A percentile compares a stretch with the other conserved stretches of the same genome.
Evolutionary conservation across 2,888 invertebrate species (phyloP).

Genomic region (Andrena hattorfiana): DNA sequence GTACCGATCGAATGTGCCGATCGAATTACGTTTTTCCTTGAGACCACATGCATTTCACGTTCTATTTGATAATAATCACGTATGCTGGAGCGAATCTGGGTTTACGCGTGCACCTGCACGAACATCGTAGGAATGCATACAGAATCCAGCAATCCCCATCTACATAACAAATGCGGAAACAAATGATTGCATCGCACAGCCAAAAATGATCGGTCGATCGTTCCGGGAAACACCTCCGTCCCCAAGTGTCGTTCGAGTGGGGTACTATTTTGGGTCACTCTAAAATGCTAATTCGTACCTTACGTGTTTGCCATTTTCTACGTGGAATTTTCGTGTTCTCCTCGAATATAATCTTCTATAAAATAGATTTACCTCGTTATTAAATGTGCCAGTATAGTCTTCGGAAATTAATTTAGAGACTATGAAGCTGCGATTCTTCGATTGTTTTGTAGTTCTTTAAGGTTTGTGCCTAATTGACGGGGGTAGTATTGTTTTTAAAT

Average conservation of each 20-base stretch:
- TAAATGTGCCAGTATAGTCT: too few species aligned
- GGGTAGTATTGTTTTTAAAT: too few species aligned
- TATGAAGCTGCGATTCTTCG: too few species aligned
- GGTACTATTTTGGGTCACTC: neutral
- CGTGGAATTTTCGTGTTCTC: too few species aligned
- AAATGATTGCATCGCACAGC: conserved; percentile 33
- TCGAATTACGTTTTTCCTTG: conserved; percentile 39
- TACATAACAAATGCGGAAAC: conserved; percentile 53
- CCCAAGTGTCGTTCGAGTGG: neutral
- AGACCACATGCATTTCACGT: conserved; percentile 55
- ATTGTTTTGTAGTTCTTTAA: too few species aligned
- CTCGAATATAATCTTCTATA: too few species aligned
- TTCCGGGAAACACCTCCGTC: neutral
- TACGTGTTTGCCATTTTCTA: neutral
- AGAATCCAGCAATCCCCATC: conserved; percentile 25
- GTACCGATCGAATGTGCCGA: conserved; percentile 19
- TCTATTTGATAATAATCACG: conserved; percentile 70
- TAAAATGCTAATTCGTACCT: neutral
- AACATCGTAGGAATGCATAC: conserved; percentile 43
- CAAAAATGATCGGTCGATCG: conserved; percentile 26
- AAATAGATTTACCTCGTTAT: too few species aligned
- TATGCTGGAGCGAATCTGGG: conserved; percentile 50
- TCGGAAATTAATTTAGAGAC: too few species aligned
- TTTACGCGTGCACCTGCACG: conserved; percentile 16
- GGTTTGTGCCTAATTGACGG: too few species aligned